phyloP scores from a whole-genome alignment of 1,140 invertebrate species.

The Tetragnatha versicolor region DNA sequence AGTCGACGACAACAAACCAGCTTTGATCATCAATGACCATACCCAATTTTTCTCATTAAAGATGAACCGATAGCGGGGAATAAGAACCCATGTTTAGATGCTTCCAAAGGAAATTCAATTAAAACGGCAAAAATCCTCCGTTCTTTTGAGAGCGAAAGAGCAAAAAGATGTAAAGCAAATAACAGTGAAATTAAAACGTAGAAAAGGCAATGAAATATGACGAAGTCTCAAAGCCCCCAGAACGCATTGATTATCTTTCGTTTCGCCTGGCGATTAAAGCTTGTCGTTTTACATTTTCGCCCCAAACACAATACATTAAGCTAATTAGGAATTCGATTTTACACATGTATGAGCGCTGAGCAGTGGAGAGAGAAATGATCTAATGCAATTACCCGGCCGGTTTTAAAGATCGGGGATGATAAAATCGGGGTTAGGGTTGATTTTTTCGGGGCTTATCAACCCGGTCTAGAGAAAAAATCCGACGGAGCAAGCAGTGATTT shows the following conservation, averaged over 20 bases:
- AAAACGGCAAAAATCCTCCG: constrained; percentile 27
- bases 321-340: constrained; percentile 50
- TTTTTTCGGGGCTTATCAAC: too few species aligned
- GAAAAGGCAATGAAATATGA: constrained; percentile 43
- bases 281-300: constrained; percentile 40
- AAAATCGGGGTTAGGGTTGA: neutral
- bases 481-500: too few species aligned
- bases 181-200: constrained; percentile 29
- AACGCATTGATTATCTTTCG: constrained; percentile 44
- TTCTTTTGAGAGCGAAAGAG: neutral
- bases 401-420: constrained; percentile 21
- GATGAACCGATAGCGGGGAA: constrained; percentile 11
- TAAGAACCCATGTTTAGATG: constrained; percentile 13
- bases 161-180: constrained; percentile 18
- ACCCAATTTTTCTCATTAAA: constrained; percentile 9
- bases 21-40: constrained; percentile 16
- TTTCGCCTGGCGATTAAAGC: constrained; percentile 31
- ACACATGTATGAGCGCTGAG: neutral
- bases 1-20: neutral
- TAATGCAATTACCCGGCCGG: constrained; percentile 24
- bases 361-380: constrained; percentile 22
- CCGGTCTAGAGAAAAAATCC: too few species aligned
- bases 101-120: constrained; percentile 37
- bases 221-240: constrained; percentile 24
- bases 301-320: constrained; percentile 31